Conservation (phyloP, 2,797 vertebrate species). For the Lophius americanus region DNA sequence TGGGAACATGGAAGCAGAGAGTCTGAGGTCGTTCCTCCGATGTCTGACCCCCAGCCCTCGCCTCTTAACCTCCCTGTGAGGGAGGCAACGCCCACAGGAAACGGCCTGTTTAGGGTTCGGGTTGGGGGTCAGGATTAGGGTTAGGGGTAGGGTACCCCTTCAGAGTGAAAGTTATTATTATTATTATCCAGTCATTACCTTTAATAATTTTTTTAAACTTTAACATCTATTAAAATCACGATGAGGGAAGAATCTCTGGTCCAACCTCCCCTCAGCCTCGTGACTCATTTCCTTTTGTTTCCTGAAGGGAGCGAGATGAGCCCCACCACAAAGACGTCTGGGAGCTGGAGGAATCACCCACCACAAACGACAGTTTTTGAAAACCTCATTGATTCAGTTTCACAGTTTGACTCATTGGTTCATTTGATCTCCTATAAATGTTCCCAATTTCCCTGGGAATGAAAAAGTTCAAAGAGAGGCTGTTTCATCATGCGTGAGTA, state of each 20-base stretch:
- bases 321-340: slow-evolving; percentile 24
- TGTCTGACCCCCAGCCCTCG: slow-evolving; percentile 18
- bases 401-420: slow-evolving; percentile 21
- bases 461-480: slow-evolving; percentile 34
- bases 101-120: too few species aligned
- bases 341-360: slow-evolving; percentile 1
- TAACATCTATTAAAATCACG: not conserved
- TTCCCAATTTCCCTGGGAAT: slow-evolving; percentile 21
- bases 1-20: slow-evolving; percentile 46
- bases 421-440: slow-evolving; percentile 38
- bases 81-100: too few species aligned
- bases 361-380: slow-evolving; percentile 16
- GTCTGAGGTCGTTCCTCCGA: slow-evolving; percentile 35
- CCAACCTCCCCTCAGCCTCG: slow-evolving; percentile 1
- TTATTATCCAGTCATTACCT: not conserved
- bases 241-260: slow-evolving; percentile 1
- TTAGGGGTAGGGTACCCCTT: not conserved
- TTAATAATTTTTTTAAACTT: not conserved
- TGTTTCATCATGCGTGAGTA: slow-evolving; percentile 3
- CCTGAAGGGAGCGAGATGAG: slow-evolving; percentile 28
- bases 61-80: slow-evolving; percentile 33
- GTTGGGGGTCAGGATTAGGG: too few species aligned
- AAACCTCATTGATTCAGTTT: slow-evolving; percentile 7
- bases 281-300: slow-evolving; percentile 43
- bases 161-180: slow-evolving; percentile 1